Conservation (phyloP, 2,113 vertebrate genomes). For the Chinchilla lanigera region DNA sequence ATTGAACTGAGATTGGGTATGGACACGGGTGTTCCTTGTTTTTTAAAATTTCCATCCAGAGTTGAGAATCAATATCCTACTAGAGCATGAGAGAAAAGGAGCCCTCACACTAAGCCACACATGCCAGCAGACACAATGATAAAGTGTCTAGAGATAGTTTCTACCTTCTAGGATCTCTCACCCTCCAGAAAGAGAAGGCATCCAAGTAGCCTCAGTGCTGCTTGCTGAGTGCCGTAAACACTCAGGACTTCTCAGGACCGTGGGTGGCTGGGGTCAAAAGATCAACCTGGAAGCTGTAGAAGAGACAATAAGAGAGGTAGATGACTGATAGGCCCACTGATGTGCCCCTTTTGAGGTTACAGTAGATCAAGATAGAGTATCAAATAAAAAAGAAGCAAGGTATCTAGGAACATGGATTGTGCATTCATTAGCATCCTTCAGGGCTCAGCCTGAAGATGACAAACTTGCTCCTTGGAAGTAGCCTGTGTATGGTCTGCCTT, state of each 20-base stretch:
- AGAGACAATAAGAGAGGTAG: not conserved
- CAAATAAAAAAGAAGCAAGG: not conserved
- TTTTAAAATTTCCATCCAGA: not conserved
- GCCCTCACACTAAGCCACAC: accelerated
- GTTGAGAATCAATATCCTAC: not conserved
- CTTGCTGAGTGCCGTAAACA: not conserved
- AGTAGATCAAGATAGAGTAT: not conserved
- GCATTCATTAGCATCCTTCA: slow-evolving; percentile 22
- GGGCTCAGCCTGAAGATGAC: not conserved
- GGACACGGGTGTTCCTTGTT: not conserved
- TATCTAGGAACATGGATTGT: not conserved
- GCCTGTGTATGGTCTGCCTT: not conserved
- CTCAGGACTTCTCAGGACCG: not conserved
- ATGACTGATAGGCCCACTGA: not conserved
- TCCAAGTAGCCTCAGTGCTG: not conserved
- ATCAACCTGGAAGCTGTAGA: not conserved
- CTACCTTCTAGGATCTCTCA: not conserved
- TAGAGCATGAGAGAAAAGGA: not conserved
- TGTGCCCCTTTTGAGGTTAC: not conserved
- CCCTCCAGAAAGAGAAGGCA: not conserved
- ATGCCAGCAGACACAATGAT: not conserved
- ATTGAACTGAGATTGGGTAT: not conserved
- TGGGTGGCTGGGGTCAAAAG: not conserved
- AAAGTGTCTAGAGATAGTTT: accelerated
- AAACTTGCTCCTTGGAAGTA: not conserved